Conservation (phyloP, 2,113 vertebrate species). For the Alosa alosa region DNA sequence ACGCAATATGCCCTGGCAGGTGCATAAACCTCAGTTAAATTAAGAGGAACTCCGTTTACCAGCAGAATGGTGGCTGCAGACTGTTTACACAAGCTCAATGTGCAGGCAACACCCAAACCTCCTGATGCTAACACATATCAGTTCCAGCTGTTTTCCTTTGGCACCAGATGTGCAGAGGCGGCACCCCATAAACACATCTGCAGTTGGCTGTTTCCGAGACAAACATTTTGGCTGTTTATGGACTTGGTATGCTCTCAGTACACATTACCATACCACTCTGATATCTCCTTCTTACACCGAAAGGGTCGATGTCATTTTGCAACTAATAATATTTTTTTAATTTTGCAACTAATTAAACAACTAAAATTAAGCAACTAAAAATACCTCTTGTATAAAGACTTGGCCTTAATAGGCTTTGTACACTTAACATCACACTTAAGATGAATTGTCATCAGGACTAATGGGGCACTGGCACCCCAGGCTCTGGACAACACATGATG, state of each 20-base stretch:
- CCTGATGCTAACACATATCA: not conserved
- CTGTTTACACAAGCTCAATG: not conserved
- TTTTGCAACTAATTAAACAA: too few relatives aligned
- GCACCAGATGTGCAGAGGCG: not conserved
- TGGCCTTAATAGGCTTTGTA: not conserved
- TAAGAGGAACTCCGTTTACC: not conserved
- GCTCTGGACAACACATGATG: not conserved
- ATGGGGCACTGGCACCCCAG: not conserved
- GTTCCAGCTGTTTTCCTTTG: conserved; percentile 2
- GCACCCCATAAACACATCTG: not conserved
- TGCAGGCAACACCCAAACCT: not conserved
- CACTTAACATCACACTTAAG: not conserved
- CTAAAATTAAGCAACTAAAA: too few relatives aligned
- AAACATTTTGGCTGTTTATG: not conserved
- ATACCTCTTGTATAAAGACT: not conserved
- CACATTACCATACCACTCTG: not conserved
- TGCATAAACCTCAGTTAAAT: not conserved
- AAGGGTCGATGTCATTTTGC: not conserved
- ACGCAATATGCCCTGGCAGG: not conserved
- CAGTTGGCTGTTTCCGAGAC: not conserved
- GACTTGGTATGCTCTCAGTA: not conserved
- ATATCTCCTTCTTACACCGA: not conserved
- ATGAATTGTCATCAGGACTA: not conserved
- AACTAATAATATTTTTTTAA: not conserved
- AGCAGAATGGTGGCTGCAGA: too few relatives aligned